phyloP scores from a whole-genome alignment of 1,140 invertebrate species.

The Drosophila arizonae region DNA sequence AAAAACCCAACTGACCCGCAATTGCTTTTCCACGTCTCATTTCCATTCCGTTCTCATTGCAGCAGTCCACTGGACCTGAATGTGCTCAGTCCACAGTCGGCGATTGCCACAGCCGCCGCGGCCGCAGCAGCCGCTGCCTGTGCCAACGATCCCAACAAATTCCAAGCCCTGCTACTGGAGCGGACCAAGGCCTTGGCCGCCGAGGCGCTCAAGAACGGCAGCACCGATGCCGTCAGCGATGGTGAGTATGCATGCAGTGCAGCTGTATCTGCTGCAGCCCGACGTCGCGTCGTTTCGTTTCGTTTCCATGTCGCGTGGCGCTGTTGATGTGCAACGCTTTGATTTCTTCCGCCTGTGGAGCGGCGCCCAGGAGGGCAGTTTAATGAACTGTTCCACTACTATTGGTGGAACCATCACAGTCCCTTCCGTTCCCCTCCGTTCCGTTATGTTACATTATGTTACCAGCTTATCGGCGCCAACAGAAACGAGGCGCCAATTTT shows the following conservation, averaged over 20 bases:
- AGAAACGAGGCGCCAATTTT: slow-evolving; percentile 64
- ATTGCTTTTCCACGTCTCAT: background rate
- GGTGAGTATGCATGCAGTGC: slow-evolving; percentile 61
- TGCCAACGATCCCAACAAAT: slow-evolving; percentile 86
- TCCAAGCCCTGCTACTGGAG: slow-evolving; percentile 90
- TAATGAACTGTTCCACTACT: slow-evolving; percentile 50
- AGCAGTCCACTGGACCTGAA: slow-evolving; percentile 78
- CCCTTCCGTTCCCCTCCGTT: background rate
- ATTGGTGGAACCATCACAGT: background rate
- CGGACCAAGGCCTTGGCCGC: slow-evolving; percentile 88
- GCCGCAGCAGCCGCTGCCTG: slow-evolving; percentile 78
- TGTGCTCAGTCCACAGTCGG: slow-evolving; percentile 77
- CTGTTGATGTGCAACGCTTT: slow-evolving; percentile 15
- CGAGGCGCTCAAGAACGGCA: slow-evolving; percentile 81
- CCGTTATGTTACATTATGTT: slow-evolving; percentile 1
- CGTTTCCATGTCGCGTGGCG: background rate
- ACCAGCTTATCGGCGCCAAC: slow-evolving; percentile 29
- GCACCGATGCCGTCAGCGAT: slow-evolving; percentile 64
- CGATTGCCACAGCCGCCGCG: slow-evolving; percentile 73
- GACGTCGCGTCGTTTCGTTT: background rate
- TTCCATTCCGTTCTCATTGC: background rate
- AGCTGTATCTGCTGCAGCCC: background rate
- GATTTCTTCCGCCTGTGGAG: slow-evolving; percentile 3
- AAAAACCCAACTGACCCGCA: background rate
- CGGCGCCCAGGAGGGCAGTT: slow-evolving; percentile 18